A percentile compares a stretch with the other conserved stretches of the same genome.
Evolutionary conservation across 2,888 invertebrate genomes (phyloP).

Genomic region (Lithodes maja): DNA sequence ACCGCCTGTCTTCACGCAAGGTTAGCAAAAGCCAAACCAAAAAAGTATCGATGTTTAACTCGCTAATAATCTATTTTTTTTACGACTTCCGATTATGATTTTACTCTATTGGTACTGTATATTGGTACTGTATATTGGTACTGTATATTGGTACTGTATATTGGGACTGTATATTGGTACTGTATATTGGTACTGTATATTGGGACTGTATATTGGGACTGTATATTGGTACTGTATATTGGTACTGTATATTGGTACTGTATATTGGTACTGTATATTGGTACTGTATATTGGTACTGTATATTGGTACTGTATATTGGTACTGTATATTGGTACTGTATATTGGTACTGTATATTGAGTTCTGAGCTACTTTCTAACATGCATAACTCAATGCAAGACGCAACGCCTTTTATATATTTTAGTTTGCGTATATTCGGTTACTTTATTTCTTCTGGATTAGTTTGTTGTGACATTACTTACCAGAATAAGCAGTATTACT

Average conservation of each 20-base stretch:
- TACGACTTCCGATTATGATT: slow-evolving; percentile 18
- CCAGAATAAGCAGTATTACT: not conserved
- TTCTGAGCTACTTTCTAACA: slow-evolving; percentile 18
- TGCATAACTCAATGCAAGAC: slow-evolving; percentile 45
- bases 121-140: too few species aligned
- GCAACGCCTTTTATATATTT: slow-evolving; percentile 12
- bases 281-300: too few species aligned
- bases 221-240: too few species aligned
- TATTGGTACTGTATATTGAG: not conserved
- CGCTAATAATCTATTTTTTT: slow-evolving; percentile 30
- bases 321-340: too few species aligned
- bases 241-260: too few species aligned
- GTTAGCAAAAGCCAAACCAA: slow-evolving; percentile 45
- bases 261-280: too few species aligned
- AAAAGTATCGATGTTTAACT: slow-evolving; percentile 33
- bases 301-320: too few species aligned
- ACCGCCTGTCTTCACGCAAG: slow-evolving; percentile 65
- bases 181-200: too few species aligned
- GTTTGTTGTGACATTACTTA: not conserved
- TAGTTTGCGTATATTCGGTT: not conserved
- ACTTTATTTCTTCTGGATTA: slow-evolving; percentile 15
- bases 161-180: too few species aligned
- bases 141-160: too few species aligned
- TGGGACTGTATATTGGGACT: too few species aligned
- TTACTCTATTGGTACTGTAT: not conserved